Evolutionary conservation across 2,888 invertebrate species (phyloP).

Genomic region (Hipparchia sbordonii): DNA sequence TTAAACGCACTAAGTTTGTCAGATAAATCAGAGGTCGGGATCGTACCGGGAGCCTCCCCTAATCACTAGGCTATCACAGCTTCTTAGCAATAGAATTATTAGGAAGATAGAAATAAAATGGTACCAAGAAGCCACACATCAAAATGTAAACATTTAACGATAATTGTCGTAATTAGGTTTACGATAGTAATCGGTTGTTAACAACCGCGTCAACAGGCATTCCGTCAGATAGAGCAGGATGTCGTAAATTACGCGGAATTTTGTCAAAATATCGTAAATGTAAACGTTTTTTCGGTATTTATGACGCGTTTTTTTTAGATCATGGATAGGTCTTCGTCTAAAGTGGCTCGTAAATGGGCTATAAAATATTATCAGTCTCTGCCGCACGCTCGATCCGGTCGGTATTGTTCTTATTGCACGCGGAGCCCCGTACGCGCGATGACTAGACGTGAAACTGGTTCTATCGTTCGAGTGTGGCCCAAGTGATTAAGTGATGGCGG

Average conservation of each 20-base stretch:
- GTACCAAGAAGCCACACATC: slow-evolving; percentile 9
- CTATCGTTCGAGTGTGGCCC: no score
- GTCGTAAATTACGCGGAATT: slow-evolving; percentile 13
- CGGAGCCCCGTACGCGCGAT: no score
- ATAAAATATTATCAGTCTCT: no score
- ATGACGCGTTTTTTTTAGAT: not conserved
- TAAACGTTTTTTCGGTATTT: not conserved
- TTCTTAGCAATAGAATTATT: not conserved
- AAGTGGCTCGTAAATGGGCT: no score
- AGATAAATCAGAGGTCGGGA: no score
- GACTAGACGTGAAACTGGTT: no score
- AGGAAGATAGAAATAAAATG: slow-evolving; percentile 9
- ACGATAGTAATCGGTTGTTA: slow-evolving; percentile 29
- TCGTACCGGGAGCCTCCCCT: no score
- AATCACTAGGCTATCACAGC: no score
- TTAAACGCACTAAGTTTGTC: no score
- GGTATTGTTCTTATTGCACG: no score
- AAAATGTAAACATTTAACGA: slow-evolving; percentile 28
- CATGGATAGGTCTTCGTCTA: not conserved
- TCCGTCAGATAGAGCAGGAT: slow-evolving; percentile 21
- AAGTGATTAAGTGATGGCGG: no score
- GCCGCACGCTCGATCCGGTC: no score
- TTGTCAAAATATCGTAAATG: slow-evolving; percentile 17
- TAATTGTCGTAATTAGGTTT: slow-evolving; percentile 31
- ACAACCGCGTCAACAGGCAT: slow-evolving; percentile 18